These are phyloP conservation scores for Craseonycteris thonglongyai DNA, from an alignment of 2,113 vertebrate species.

Conservation along the genomic window DNA sequence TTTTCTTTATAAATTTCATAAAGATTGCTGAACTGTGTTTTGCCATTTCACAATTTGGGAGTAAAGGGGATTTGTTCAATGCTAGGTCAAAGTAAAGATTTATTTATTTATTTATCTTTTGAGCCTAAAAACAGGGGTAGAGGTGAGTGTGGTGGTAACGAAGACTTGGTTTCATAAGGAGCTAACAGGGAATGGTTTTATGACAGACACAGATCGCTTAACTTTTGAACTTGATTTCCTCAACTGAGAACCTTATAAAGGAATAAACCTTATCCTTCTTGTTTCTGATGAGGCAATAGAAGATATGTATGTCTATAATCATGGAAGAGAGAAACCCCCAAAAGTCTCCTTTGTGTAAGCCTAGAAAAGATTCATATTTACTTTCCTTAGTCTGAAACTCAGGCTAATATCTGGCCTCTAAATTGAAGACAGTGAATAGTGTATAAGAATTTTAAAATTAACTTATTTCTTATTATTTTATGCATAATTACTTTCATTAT, in stretches of 20 bases:
- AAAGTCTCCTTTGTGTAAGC: not conserved
- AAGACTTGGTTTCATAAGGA: not conserved
- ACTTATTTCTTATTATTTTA: not conserved
- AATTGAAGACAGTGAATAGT: not conserved
- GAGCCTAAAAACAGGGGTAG: not conserved
- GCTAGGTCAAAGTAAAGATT: not conserved
- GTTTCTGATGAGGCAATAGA: too few species aligned
- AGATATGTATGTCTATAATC: not conserved
- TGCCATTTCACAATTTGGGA: not conserved
- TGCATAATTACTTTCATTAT: not conserved
- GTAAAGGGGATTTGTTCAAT: not conserved
- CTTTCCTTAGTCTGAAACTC: not conserved
- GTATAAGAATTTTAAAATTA: not conserved
- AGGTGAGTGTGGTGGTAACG: not conserved
- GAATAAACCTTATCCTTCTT: not conserved
- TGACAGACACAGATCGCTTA: not conserved
- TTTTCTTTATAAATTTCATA: not conserved
- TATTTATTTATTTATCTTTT: not conserved
- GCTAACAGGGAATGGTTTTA: not conserved
- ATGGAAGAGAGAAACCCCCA: fast-evolving
- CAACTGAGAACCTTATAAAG: not conserved
- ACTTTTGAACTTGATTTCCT: not conserved
- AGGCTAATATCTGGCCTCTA: not conserved
- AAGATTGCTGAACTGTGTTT: not conserved
- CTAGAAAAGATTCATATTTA: not conserved